Evolutionary conservation across 2,888 invertebrate genomes (phyloP).

Genomic region (Euproctis similis): DNA sequence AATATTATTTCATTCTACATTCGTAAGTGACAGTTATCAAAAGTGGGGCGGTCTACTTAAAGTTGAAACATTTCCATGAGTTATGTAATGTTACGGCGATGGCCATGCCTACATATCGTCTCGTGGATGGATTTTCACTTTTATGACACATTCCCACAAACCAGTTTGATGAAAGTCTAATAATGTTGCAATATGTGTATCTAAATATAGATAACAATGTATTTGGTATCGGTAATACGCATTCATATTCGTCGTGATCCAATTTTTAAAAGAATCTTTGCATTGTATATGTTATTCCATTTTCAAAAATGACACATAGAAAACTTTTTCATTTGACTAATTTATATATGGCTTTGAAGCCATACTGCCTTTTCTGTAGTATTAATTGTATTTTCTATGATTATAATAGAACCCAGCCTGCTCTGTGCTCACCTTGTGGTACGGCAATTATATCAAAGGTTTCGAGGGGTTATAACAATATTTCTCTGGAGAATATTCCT

Average conservation of each 20-base stretch:
- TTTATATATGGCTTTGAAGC: no score
- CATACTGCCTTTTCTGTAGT: no score
- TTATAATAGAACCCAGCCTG: no score
- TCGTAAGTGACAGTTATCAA: background rate
- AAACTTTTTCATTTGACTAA: no score
- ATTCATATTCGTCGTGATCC: conserved; percentile 8
- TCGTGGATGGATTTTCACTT: conserved; percentile 19
- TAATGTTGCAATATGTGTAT: conserved; percentile 19
- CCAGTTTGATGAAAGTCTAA: conserved; percentile 15
- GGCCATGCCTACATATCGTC: conserved; percentile 8
- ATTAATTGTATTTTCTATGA: no score
- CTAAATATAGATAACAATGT: no score
- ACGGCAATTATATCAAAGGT: no score
- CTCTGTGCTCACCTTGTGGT: no score
- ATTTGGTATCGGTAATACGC: conserved; percentile 8
- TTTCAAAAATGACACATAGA: no score
- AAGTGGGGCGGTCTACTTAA: conserved; percentile 11
- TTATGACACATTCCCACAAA: conserved; percentile 15
- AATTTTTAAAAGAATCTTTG: conserved; percentile 4
- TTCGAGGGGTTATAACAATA: no score
- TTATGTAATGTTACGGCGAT: conserved; percentile 13
- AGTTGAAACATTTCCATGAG: conserved; percentile 5
- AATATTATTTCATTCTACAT: background rate
- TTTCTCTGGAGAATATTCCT: no score
- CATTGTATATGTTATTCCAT: no score